Base-by-base conservation (phyloP, 1,140 invertebrate species). In the Brachystomella parvula region DNA sequence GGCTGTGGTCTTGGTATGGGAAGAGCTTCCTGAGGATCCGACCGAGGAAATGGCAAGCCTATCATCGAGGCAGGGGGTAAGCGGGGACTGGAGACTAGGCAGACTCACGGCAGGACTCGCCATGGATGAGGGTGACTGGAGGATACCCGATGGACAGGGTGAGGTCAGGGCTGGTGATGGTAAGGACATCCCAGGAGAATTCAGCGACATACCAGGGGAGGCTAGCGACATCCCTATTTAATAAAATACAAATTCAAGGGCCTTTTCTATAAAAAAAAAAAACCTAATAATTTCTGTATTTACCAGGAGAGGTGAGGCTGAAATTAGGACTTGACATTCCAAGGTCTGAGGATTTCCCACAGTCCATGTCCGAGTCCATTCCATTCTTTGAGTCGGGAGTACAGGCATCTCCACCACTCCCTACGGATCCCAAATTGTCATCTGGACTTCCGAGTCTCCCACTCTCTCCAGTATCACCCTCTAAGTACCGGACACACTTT, bases 401-500 rank as follows among this genome's bases (percentile, higher is more conserved):
- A 15, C 73, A 69, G 15, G 68, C 86, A 58, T 88, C 87, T 26
- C 74, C 78, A 39, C 87, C 88, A 65, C 86, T 87, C 57, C 85
- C 86, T 65, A 84, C 86, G 77, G 89, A 86, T 69, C 88, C 86
- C 68, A 87, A 76, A 74, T 89, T 89, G 70, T 91, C 77, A 47
- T 77, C 76, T 21, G 71, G 75, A 44, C 71, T 71, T 35, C 75
- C 75, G 15, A 75, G 68, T 3, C 72, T 74, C 29, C 76, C 89
- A 75, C 89, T 87, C 73, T 84, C 84, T 39, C 69, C 74, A 61
- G 64, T 68, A 47, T 71, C 71, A 71, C 81, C 75, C 79, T 86
- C 84, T 86, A 93, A 88, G 81, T 95, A 96, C 69, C 93, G 88
- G 78, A 96, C 92, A 84, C 94, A 97, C 83, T 96, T 96, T 83